A percentile compares a stretch with the other conserved stretches of the same genome.
phyloP scores from a whole-genome alignment of 2,797 vertebrate species.

The Sphenopsis melanotis region DNA sequence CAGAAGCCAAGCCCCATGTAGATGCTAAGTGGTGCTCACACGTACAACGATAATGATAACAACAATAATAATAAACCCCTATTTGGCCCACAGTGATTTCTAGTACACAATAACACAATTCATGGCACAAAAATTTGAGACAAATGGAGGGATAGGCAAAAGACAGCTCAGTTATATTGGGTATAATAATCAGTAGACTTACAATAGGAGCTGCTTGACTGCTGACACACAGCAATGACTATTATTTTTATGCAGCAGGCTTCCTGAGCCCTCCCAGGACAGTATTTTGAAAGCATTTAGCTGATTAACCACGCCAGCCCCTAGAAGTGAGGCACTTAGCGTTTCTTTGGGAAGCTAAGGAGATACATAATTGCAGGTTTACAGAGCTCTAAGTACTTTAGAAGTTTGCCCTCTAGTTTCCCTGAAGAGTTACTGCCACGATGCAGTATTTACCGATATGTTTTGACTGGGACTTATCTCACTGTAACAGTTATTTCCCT shows the following conservation, averaged over 20 bases:
- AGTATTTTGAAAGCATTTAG: conserved; percentile 1
- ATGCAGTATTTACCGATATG: rapidly evolving
- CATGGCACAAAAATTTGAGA: neutral
- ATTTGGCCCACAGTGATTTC: neutral
- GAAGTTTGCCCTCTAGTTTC: conserved; percentile 56
- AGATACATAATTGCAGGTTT: neutral
- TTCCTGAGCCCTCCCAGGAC: neutral
- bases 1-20: neutral
- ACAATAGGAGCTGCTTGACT: neutral
- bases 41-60: neutral
- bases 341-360: neutral
- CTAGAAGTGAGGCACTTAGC: neutral
- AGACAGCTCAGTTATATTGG: neutral
- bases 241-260: neutral
- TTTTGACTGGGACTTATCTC: neutral
- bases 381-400: conserved; percentile 13
- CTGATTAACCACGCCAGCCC: neutral
- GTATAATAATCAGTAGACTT: neutral
- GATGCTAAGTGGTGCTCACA: neutral
- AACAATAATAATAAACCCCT: neutral
- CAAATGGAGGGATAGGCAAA: neutral
- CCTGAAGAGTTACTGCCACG: neutral
- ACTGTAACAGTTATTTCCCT: neutral
- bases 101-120: neutral
- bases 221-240: neutral